These are phyloP conservation scores for Desoria tigrina DNA, from an alignment of 2,888 invertebrate species.

Conservation along the genomic window DNA sequence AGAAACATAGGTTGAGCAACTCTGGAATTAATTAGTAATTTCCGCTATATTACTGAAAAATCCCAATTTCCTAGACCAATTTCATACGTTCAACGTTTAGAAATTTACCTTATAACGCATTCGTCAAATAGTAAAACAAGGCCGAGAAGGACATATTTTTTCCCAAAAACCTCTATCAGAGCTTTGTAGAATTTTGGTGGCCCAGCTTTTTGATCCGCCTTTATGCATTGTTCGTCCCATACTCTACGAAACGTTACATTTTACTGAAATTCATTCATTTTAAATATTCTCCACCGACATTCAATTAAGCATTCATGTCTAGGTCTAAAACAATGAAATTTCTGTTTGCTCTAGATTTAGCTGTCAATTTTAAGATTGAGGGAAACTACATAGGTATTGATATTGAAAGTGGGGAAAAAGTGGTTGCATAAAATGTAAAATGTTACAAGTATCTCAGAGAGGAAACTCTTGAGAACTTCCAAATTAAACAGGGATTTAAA, in stretches of 20 bases:
- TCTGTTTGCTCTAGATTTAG: too few relatives aligned
- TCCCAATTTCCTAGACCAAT: background rate
- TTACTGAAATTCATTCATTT: too few relatives aligned
- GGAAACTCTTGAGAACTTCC: background rate
- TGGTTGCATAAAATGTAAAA: background rate
- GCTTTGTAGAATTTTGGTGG: conserved; percentile 60
- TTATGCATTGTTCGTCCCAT: conserved; percentile 65
- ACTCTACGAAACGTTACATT: conserved; percentile 58
- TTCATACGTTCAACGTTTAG: background rate
- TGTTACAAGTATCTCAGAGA: background rate
- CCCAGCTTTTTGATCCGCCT: conserved; percentile 54
- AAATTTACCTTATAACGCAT: conserved; percentile 56
- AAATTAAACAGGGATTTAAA: too few relatives aligned
- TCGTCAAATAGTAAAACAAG: conserved; percentile 58
- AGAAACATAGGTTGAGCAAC: conserved; percentile 69
- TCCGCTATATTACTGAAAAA: background rate
- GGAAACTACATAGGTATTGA: too few relatives aligned
- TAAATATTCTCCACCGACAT: too few relatives aligned
- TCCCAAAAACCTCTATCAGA: conserved; percentile 59
- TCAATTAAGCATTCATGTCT: too few relatives aligned
- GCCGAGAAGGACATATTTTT: conserved; percentile 59
- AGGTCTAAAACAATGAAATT: too few relatives aligned
- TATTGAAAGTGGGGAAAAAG: too few relatives aligned
- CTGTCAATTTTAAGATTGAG: too few relatives aligned
- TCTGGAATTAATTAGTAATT: conserved; percentile 56